Base-by-base conservation (phyloP, 2,113 vertebrate species). In the Tachycineta bicolor region DNA sequence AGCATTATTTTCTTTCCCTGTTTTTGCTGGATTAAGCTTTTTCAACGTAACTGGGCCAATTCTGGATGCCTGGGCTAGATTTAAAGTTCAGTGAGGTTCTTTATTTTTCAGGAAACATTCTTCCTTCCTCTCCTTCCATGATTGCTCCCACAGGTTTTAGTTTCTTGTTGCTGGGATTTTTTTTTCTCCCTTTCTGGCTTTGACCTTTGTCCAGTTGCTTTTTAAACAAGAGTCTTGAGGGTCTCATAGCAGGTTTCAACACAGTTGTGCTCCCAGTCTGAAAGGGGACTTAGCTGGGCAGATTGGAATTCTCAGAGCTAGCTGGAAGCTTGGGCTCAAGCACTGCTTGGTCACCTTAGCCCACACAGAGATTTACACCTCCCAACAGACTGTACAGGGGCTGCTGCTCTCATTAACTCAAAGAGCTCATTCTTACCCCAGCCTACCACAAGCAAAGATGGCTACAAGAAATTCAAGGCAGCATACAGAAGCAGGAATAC, bases 21-120 rank as follows among this genome's bases (percentile, higher is more conserved):
- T 59, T 77, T 67, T 67, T 78, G 44, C 49, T 79, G 60, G 44
- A 68, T 71, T 70, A 85, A 90, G 49, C 13, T 81, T 94, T 96
- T 84, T 31, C 62, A 56, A 53, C 17, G 14, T 26, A 79, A 46
- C 31, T 56, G 25, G 25, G 14, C 31, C 2, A 0, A 47, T 60
- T 91, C 59, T 44, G 47, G 19, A 24, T 92, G 90, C 88, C 90
- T 95, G 90, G 46, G 55, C 53, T 88, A 81, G 60, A 94, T 53
- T 88, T 92, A 39, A 93, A 90, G 64, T 87, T 95, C 94, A 92
- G n/a, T 34, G 44, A 94, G 69, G 89, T 87, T 92, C 83, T 64
- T 92, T 96, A 93, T 88, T 94, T 96, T 92, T 76, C 88, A 89
- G 93, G 94, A 95, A 95, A 93, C 80, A 15, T 76, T 95, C 76